phyloP scores from a whole-genome alignment of 2,888 invertebrate species.

The Aleiodes alternator region DNA sequence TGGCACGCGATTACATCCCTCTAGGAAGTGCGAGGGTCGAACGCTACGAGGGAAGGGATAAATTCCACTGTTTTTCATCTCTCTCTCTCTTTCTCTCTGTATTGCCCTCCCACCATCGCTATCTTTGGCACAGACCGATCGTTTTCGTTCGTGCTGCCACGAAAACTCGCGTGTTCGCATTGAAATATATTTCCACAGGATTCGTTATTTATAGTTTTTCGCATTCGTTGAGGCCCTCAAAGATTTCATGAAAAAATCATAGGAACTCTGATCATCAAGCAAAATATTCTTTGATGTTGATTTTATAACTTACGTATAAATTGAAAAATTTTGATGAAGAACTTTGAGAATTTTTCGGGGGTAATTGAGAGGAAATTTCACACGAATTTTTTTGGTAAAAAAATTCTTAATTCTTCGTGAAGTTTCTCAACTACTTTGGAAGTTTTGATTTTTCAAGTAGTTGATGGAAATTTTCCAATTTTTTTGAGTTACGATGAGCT shows the following conservation, averaged over 20 bases:
- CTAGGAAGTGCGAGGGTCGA: not conserved
- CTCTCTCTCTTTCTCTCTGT: slow-evolving; percentile 23
- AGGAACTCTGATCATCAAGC: slow-evolving; percentile 5
- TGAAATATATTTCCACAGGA: slow-evolving; percentile 56
- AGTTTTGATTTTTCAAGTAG: too few relatives aligned
- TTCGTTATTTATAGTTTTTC: slow-evolving; percentile 53
- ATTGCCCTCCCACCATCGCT: slow-evolving; percentile 35
- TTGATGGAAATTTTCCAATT: too few relatives aligned
- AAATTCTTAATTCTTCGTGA: too few relatives aligned
- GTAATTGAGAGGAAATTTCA: too few relatives aligned
- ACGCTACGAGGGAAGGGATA: too few relatives aligned
- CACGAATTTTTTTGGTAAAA: too few relatives aligned
- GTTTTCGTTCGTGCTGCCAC: slow-evolving; percentile 54
- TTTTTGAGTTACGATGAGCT: too few relatives aligned
- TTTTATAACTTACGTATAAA: not conserved
- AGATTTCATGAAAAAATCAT: slow-evolving; percentile 51
- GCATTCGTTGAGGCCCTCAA: slow-evolving; percentile 28
- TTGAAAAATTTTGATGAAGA: too few relatives aligned
- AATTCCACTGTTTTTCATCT: slow-evolving; percentile 1
- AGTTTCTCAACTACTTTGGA: too few relatives aligned
- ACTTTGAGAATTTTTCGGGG: too few relatives aligned
- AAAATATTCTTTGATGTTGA: not conserved
- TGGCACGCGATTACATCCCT: slow-evolving; percentile 21
- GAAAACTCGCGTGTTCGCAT: slow-evolving; percentile 54
- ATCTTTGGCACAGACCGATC: slow-evolving; percentile 50